Evolutionary conservation across 1,140 invertebrate genomes (phyloP), one percentile per base, ranked within the genome.

Genomic region (Zaprionus inermis): DNA sequence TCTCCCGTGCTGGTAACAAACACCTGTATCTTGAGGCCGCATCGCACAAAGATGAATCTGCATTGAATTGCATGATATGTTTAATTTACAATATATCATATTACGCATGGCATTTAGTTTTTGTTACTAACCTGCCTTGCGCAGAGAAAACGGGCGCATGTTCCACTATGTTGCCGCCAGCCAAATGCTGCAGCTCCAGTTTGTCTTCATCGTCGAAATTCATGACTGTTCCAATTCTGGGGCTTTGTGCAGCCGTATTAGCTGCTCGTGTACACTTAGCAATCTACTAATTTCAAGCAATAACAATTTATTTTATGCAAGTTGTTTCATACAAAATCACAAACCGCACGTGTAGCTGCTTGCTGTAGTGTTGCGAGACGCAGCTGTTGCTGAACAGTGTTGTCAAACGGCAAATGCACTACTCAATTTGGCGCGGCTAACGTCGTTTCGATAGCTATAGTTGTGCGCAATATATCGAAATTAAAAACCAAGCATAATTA

Each of bases 91-190:
- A 18, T n/a, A 58, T 38, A 28, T n/a, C 1, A 7, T 56, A 34
- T 61, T 38, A 67, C 59, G 24, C 9, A 57, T 54, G 60, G 52
- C 70, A 44, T 44, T 44, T 44, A 22, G 44, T 49, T 20, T 49
- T 12, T 20, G 44, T 22, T 54, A 79, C 94, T 94, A 93, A 95
- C 95, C 95, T 94, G 92, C 94, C 94, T 91, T 95, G 93, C 11
- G 76, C 77, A 7, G 95, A 95, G 93, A 95, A 95, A 28, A 95
- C 63, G 16, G 95, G 95, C 18, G 93, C 89, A 86, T 94, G 92
- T 78, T 94, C 92, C 20, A 95, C 93, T 73, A 95, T 93, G 82
- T 93, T 95, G 57, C 94, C 95, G 58, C 95, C 95, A 30, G 91
- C 85, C 73, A 92, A 76, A 65, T 67, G 93, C 93, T 92, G 93